These are phyloP conservation scores for Troilus luridus DNA, from an alignment of 2,888 invertebrate species.

Conservation along the genomic window DNA sequence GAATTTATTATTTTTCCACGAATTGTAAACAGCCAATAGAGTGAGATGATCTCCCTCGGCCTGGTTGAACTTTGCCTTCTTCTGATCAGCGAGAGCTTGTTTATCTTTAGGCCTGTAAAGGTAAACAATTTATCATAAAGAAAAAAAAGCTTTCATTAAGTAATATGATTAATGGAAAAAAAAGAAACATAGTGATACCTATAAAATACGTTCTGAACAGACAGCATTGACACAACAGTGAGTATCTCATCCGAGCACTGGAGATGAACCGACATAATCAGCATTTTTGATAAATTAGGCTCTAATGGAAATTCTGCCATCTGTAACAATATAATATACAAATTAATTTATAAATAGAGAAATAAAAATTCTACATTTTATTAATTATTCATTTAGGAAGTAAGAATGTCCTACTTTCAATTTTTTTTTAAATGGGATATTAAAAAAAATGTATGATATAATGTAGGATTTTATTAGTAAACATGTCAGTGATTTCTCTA, in stretches of 20 bases:
- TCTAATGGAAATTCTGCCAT: conserved; percentile 99
- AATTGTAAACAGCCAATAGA: conserved; percentile 97
- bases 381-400: too few relatives aligned
- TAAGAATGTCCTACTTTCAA: too few relatives aligned
- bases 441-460: too few relatives aligned
- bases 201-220: conserved; percentile 98
- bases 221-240: conserved; percentile 98
- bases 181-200: conserved; percentile 68
- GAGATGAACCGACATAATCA: conserved; percentile 98
- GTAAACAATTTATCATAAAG: not conserved
- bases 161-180: not conserved
- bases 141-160: not conserved
- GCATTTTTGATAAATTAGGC: conserved; percentile 97
- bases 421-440: too few relatives aligned
- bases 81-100: conserved; percentile 97
- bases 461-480: too few relatives aligned
- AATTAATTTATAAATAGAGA: not conserved
- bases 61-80: conserved; percentile 99
- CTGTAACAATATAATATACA: conserved; percentile 69
- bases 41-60: conserved; percentile 98
- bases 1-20: conserved; percentile 99
- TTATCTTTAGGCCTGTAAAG: conserved; percentile 87
- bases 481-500: too few relatives aligned
- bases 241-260: conserved; percentile 98
- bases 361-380: not conserved